phyloP scores from a whole-genome alignment of 1,140 invertebrate species.

The Ostrea denselamellosa region DNA sequence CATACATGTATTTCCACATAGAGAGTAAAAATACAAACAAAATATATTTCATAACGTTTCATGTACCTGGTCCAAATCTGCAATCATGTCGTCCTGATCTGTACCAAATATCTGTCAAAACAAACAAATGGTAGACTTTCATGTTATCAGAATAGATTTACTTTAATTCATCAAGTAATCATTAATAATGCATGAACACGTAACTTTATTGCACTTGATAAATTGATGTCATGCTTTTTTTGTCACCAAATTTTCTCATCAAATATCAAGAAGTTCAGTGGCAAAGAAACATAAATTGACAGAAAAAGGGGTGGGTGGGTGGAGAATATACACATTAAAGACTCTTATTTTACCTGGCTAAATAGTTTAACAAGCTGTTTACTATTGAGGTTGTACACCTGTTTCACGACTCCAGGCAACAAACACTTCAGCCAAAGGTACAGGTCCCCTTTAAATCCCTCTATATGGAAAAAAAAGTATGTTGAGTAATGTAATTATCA shows the following conservation, averaged over 20 bases:
- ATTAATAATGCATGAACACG: too few relatives aligned
- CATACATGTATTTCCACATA: too few relatives aligned
- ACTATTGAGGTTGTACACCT: constrained; percentile 94
- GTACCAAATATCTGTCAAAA: constrained; percentile 84
- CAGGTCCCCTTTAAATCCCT: constrained; percentile 82
- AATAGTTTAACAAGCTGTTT: constrained; percentile 95
- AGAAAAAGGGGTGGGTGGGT: too few relatives aligned
- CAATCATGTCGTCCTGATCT: constrained; percentile 89
- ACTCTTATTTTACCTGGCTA: constrained; percentile 81
- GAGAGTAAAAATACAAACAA: not conserved
- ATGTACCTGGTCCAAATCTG: constrained; percentile 86
- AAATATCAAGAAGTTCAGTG: too few relatives aligned
- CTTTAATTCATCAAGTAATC: too few relatives aligned
- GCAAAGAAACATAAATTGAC: too few relatives aligned
- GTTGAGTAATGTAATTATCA: too few relatives aligned
- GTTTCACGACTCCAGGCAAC: constrained; percentile 89
- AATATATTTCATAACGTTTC: not conserved
- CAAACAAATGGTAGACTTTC: not conserved
- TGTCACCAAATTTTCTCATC: too few relatives aligned
- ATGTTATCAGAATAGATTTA: too few relatives aligned
- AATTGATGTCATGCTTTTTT: too few relatives aligned
- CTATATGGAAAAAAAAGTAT: not conserved
- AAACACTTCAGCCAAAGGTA: constrained; percentile 90
- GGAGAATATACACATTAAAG: not conserved
- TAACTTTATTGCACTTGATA: too few relatives aligned